Conservation (phyloP, 2,113 vertebrate species). For the Brachypteracias leptosomus region DNA sequence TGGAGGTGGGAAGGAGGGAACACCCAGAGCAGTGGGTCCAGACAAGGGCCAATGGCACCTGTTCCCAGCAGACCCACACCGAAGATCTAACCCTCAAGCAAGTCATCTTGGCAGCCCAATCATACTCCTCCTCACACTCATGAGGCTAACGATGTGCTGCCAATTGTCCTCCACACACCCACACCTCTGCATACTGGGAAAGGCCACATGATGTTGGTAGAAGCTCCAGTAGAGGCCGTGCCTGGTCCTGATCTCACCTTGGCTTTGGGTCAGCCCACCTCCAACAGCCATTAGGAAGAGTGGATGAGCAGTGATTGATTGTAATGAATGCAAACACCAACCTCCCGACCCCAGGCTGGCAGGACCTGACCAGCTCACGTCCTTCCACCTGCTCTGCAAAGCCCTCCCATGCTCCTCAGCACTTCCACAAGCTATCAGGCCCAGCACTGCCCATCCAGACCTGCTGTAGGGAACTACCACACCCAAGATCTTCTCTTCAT, state of each 20-base stretch:
- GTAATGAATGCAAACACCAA: conserved; percentile 34
- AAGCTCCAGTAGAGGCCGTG: background rate
- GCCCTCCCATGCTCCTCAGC: background rate
- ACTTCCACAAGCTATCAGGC: conserved; percentile 2
- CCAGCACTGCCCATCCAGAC: background rate
- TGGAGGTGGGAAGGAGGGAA: background rate
- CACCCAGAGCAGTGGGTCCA: background rate
- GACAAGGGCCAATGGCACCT: background rate
- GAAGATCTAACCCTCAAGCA: background rate
- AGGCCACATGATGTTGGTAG: background rate
- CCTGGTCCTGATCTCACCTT: background rate
- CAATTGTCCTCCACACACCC: background rate
- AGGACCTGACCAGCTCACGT: conserved; percentile 11
- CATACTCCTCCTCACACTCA: background rate
- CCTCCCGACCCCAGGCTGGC: conserved; percentile 14
- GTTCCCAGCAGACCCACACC: background rate
- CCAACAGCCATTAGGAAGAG: background rate
- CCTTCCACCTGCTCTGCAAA: conserved; percentile 45
- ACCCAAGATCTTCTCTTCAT: background rate
- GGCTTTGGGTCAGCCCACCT: background rate
- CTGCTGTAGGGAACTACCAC: background rate
- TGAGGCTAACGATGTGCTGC: background rate
- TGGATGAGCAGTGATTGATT: conserved; percentile 32
- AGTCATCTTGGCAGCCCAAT: background rate
- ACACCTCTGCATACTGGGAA: background rate